Conservation (phyloP, 2,113 vertebrate genomes). For the Cyphomyrus discorhynchus region DNA sequence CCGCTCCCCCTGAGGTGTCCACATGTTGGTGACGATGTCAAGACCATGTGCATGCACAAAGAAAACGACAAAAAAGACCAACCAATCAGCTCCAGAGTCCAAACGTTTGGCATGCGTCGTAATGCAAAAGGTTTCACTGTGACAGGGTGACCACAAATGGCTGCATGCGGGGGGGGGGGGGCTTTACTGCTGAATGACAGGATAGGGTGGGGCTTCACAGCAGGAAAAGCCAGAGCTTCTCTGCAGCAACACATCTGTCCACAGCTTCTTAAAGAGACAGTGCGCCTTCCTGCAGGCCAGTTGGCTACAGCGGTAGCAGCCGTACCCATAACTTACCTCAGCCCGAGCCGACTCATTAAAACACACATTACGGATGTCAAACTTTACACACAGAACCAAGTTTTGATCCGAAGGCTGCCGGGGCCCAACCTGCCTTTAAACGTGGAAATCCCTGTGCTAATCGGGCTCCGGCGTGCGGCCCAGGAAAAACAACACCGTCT, state of each 20-base stretch:
- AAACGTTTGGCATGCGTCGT: constrained; percentile 10
- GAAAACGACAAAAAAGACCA: constrained; percentile 1
- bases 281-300: constrained; percentile 17
- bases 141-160: constrained; percentile 1
- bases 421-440: background rate
- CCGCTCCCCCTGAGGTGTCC: background rate
- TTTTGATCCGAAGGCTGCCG: background rate
- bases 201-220: background rate
- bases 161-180: constrained; percentile 11
- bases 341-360: background rate
- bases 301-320: background rate
- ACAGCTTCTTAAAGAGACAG: constrained; percentile 22
- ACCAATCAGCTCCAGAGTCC: constrained; percentile 16
- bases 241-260: background rate
- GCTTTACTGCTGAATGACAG: background rate
- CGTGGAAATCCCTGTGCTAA: background rate
- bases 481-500: constrained; percentile 51
- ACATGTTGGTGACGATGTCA: background rate
- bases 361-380: background rate
- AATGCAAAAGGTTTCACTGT: constrained; percentile 3
- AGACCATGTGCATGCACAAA: constrained; percentile 7
- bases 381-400: background rate
- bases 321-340: background rate
- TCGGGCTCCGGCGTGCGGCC: background rate
- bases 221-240: background rate